A percentile compares a stretch with the other conserved stretches of the same genome.
Conservation (phyloP, 2,888 invertebrate species). For the Caenorhabditis sinica region DNA sequence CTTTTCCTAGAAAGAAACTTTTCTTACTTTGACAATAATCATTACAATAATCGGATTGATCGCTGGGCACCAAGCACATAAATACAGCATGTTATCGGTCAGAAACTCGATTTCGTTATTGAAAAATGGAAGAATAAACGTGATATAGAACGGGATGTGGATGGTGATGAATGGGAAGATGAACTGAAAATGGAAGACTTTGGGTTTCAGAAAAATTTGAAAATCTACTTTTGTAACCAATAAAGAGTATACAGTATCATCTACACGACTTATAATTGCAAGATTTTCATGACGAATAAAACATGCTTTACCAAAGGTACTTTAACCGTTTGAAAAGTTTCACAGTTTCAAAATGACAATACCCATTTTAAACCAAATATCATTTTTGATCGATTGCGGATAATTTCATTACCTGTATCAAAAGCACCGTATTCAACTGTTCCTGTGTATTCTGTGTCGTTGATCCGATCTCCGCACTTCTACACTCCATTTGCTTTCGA, state of each 20-base stretch:
- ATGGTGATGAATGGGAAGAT: slow-evolving; percentile 54
- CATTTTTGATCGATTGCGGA: background rate
- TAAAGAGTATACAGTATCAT: too few species aligned
- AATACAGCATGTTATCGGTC: slow-evolving; percentile 42
- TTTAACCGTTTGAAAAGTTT: background rate
- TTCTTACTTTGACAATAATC: slow-evolving; percentile 40
- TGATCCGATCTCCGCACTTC: background rate
- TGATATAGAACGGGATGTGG: slow-evolving; percentile 60
- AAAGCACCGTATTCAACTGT: slow-evolving; percentile 27
- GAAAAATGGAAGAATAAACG: slow-evolving; percentile 51
- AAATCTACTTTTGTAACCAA: too few species aligned
- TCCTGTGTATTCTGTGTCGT: slow-evolving; percentile 24
- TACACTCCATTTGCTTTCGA: slow-evolving; percentile 23
- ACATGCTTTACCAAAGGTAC: background rate
- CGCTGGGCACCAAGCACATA: slow-evolving; percentile 60
- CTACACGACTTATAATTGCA: too few species aligned
- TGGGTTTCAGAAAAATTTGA: too few species aligned
- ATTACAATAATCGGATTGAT: slow-evolving; percentile 59
- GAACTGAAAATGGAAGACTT: slow-evolving; percentile 33
- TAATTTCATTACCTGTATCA: slow-evolving; percentile 29
- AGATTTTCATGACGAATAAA: too few species aligned
- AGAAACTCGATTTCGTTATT: slow-evolving; percentile 27
- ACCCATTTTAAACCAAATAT: too few species aligned
- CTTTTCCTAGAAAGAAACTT: background rate
- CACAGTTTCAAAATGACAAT: background rate